These are phyloP conservation scores for Ascaphus truei DNA, from an alignment of 2,113 vertebrate species.

Conservation along the genomic window DNA sequence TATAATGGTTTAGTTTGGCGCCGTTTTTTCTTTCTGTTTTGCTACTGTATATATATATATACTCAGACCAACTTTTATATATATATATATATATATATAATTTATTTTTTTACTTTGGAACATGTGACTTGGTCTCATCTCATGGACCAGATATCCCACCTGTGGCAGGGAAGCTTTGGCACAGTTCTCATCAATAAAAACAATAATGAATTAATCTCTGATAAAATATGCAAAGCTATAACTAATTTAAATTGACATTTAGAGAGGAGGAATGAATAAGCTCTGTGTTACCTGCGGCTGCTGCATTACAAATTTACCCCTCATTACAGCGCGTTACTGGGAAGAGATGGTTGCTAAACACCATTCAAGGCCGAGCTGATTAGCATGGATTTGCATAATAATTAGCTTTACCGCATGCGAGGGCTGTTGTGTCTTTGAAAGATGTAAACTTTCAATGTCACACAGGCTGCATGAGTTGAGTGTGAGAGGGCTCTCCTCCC, in stretches of 20 bases:
- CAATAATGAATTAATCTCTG: conserved; percentile 64
- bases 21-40: too few species aligned
- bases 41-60: too few species aligned
- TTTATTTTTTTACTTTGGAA: too few species aligned
- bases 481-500: not conserved
- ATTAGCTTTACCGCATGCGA: conserved; percentile 66
- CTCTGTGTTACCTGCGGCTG: conserved; percentile 67
- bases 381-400: conserved; percentile 80
- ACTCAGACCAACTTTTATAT: too few species aligned
- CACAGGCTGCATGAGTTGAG: conserved; percentile 27
- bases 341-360: conserved; percentile 62
- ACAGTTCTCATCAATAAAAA: not conserved
- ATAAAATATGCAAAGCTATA: conserved; percentile 62
- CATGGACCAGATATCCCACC: not conserved
- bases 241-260: conserved; percentile 68
- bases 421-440: conserved; percentile 64
- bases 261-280: conserved; percentile 50
- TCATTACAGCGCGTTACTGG: conserved; percentile 72
- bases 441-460: conserved; percentile 69
- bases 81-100: too few species aligned
- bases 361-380: conserved; percentile 69
- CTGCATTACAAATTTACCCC: conserved; percentile 79
- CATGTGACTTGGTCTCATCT: too few species aligned
- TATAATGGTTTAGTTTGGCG: too few species aligned
- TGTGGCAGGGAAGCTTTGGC: not conserved